A percentile compares a stretch with the other conserved stretches of the same genome.
Evolutionary conservation across 2,888 invertebrate genomes (phyloP).

Genomic region (Drosophila stalkeri): DNA sequence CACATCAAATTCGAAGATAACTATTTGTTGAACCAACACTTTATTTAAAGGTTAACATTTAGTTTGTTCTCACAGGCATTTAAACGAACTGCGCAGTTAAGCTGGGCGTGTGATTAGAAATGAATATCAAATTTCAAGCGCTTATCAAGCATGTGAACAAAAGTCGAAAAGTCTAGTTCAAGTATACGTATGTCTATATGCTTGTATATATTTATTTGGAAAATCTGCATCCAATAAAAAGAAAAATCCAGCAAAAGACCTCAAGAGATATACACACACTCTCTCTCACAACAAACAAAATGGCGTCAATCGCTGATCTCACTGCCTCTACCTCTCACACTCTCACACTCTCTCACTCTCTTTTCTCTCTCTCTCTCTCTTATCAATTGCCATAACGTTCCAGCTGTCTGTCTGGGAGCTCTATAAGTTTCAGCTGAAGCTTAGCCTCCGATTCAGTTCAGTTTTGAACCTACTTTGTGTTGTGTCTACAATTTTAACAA

Average conservation of each 20-base stretch:
- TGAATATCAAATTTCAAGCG: slow-evolving; percentile 3
- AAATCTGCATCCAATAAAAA: slow-evolving; percentile 31
- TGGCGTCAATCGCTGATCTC: slow-evolving; percentile 54
- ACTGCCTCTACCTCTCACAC: too few relatives aligned
- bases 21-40: slow-evolving; percentile 26
- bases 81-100: slow-evolving; percentile 48
- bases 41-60: slow-evolving; percentile 4
- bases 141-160: slow-evolving; percentile 33
- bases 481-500: slow-evolving; percentile 17
- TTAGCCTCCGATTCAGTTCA: slow-evolving; percentile 60
- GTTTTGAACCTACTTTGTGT: slow-evolving; percentile 55
- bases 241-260: slow-evolving; percentile 32
- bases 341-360: background rate
- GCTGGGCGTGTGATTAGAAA: slow-evolving; percentile 4
- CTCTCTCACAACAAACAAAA: slow-evolving; percentile 44
- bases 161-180: slow-evolving; percentile 33
- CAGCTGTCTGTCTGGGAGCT: slow-evolving; percentile 21
- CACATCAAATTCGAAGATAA: background rate
- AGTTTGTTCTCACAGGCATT: background rate
- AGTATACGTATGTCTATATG: background rate
- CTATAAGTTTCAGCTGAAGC: slow-evolving; percentile 60
- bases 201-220: background rate
- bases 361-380: slow-evolving; percentile 23
- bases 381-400: slow-evolving; percentile 26
- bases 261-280: background rate